Evolutionary conservation across 1,140 invertebrate genomes (phyloP).

Genomic region (Anthonomus grandis): DNA sequence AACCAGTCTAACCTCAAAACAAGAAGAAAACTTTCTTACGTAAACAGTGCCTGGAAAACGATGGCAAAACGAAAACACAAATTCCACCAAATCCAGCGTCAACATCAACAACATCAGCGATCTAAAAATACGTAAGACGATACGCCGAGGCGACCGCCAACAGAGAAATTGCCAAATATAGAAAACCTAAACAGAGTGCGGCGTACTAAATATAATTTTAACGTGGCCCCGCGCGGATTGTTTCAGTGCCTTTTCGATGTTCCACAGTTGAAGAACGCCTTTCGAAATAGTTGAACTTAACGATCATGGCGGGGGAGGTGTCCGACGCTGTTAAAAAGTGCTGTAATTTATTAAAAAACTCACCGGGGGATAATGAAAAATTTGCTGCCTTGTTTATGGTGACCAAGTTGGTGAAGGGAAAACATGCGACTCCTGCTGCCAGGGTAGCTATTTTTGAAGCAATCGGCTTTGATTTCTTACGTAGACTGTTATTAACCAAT

Average conservation of each 20-base stretch:
- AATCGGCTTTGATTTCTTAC: constrained; percentile 81
- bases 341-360: constrained; percentile 69
- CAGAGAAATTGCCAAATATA: constrained; percentile 43
- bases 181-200: constrained; percentile 31
- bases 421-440: constrained; percentile 66
- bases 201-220: constrained; percentile 44
- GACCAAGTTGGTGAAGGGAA: constrained; percentile 78
- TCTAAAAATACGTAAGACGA: constrained; percentile 44
- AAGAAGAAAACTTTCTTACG: not conserved
- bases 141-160: too few relatives aligned
- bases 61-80: not conserved
- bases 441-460: constrained; percentile 83
- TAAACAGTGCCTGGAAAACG: not conserved
- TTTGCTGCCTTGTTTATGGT: constrained; percentile 88
- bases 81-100: constrained; percentile 2
- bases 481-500: constrained; percentile 69
- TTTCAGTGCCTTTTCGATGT: constrained; percentile 32
- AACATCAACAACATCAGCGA: constrained; percentile 40
- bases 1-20: constrained; percentile 11
- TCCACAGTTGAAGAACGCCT: constrained; percentile 13
- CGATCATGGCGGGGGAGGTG: constrained; percentile 57
- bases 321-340: constrained; percentile 81
- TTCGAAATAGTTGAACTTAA: constrained; percentile 8
- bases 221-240: constrained; percentile 24
- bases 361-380: constrained; percentile 83